Evolutionary conservation across 2,113 vertebrate genomes (phyloP).

Genomic region (Nannospalax galili): DNA sequence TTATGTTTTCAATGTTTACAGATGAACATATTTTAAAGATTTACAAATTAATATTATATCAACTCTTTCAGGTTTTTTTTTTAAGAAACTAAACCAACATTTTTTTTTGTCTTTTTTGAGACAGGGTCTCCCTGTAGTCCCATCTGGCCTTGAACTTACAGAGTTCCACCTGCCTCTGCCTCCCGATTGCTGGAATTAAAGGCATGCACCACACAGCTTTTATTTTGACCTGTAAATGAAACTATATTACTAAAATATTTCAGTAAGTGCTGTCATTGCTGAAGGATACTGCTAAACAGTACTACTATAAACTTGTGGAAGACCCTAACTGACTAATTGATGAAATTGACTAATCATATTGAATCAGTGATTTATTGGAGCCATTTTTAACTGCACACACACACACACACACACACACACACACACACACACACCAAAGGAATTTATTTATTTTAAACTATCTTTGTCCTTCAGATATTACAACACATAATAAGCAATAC

Average conservation of each 20-base stretch:
- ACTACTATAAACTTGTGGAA: neutral
- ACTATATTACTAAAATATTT: constrained; percentile 9
- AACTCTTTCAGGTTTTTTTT: constrained; percentile 37
- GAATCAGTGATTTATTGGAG: neutral
- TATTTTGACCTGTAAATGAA: constrained; percentile 53
- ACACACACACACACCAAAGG: neutral
- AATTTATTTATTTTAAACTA: neutral
- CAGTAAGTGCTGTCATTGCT: neutral
- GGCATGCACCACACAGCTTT: no score
- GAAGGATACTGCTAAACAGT: neutral
- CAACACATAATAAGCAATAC: neutral
- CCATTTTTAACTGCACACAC: neutral
- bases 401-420: neutral
- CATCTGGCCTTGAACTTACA: no score
- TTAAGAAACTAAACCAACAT: constrained; percentile 27
- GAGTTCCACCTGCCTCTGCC: no score
- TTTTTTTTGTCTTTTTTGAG: no score
- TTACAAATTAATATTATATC: constrained; percentile 64
- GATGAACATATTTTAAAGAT: constrained; percentile 36
- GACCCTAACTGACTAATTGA: neutral
- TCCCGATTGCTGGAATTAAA: no score
- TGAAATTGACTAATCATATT: neutral
- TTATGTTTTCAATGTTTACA: neutral
- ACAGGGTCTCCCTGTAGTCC: no score
- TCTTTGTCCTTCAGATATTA: neutral